Evolutionary conservation across 2,888 invertebrate genomes (phyloP).

Genomic region (Epinotia demarniana): DNA sequence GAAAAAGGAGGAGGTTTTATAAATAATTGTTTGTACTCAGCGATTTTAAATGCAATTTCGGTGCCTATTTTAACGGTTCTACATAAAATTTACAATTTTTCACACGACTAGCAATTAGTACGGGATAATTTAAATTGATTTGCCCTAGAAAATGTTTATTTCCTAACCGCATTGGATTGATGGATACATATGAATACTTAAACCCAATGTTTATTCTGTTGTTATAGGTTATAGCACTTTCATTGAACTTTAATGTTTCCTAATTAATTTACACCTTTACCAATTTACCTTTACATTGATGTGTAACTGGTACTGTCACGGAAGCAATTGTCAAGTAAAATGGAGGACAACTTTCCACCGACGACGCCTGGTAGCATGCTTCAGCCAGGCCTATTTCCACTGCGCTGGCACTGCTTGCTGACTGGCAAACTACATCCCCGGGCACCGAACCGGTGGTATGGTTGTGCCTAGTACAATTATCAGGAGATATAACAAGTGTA

Average conservation of each 20-base stretch:
- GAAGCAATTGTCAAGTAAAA: slow-evolving; percentile 84
- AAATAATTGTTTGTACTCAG: too few relatives aligned
- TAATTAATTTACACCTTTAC: neutral
- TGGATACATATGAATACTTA: neutral
- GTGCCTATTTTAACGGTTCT: too few relatives aligned
- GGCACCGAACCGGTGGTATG: slow-evolving; percentile 44
- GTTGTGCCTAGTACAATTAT: slow-evolving; percentile 45
- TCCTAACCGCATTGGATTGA: too few relatives aligned
- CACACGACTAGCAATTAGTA: too few relatives aligned
- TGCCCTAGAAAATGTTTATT: too few relatives aligned
- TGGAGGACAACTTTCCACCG: slow-evolving; percentile 83
- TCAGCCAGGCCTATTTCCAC: slow-evolving; percentile 72
- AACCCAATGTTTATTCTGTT: neutral
- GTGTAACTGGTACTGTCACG: slow-evolving; percentile 34
- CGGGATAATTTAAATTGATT: too few relatives aligned
- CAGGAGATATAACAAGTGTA: neutral
- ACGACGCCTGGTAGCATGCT: slow-evolving; percentile 77
- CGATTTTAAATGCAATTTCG: too few relatives aligned
- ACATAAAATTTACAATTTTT: too few relatives aligned
- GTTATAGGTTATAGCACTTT: neutral
- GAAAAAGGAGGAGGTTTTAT: too few relatives aligned
- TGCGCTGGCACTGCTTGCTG: slow-evolving; percentile 66
- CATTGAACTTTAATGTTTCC: neutral
- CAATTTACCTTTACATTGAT: slow-evolving; percentile 47
- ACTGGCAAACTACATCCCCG: slow-evolving; percentile 70